These are phyloP conservation scores for Oegoconia quadripuncta DNA, from an alignment of 2,888 invertebrate genomes.

Conservation along the genomic window DNA sequence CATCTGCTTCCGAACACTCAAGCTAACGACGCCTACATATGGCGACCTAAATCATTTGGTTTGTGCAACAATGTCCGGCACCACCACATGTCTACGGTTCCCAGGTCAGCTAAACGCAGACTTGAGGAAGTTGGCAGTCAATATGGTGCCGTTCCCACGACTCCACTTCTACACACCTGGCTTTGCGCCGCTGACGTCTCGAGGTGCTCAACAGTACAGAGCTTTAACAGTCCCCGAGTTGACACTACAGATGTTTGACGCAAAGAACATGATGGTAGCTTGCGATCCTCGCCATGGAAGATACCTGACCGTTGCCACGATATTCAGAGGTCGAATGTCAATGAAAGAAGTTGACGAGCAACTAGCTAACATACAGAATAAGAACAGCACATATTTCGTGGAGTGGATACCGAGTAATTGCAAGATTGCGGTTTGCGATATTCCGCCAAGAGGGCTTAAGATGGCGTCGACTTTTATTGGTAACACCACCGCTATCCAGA, in stretches of 20 bases:
- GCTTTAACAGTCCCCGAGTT: conserved; percentile 94
- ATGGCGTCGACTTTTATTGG: conserved; percentile 94
- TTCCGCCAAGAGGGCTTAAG: conserved; percentile 86
- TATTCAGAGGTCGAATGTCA: conserved; percentile 94
- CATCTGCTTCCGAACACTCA: conserved; percentile 88
- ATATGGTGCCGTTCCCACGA: conserved; percentile 83
- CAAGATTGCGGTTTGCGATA: conserved; percentile 89
- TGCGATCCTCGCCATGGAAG: conserved; percentile 94
- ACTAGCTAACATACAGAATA: conserved; percentile 87
- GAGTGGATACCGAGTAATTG: conserved; percentile 90
- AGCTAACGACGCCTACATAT: conserved; percentile 87
- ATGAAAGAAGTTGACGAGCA: conserved; percentile 95
- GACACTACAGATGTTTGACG: conserved; percentile 81
- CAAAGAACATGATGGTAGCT: conserved; percentile 92
- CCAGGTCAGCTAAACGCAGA: conserved; percentile 72
- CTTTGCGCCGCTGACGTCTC: conserved; percentile 85
- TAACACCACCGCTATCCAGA: conserved; percentile 92
- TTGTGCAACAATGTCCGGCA: conserved; percentile 91
- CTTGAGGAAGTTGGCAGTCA: conserved; percentile 65
- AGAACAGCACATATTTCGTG: conserved; percentile 88
- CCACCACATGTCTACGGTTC: conserved; percentile 88
- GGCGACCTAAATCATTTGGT: conserved; percentile 91
- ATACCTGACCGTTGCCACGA: conserved; percentile 93
- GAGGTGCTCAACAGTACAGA: conserved; percentile 92
- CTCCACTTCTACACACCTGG: conserved; percentile 79